These are phyloP conservation scores for Thera britannica DNA, from an alignment of 2,888 invertebrate species.

Conservation along the genomic window DNA sequence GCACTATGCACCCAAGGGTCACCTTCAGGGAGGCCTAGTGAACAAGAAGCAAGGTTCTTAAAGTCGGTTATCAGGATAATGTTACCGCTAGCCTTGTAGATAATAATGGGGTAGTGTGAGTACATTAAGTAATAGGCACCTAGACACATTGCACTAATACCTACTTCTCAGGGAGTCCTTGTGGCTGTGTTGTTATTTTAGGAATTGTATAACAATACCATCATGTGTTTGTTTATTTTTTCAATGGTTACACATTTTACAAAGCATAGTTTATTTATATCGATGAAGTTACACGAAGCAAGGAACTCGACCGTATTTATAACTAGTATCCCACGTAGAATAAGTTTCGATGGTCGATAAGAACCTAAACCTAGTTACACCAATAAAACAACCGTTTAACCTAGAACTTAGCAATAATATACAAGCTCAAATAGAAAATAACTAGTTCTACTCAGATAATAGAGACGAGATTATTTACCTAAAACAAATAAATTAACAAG, in stretches of 20 bases:
- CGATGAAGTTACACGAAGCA: background rate
- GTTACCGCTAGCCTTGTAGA: constrained; percentile 19
- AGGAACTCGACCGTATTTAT: background rate
- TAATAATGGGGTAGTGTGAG: constrained; percentile 7
- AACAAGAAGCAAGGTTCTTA: constrained; percentile 10
- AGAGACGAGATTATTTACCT: no score
- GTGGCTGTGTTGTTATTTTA: background rate
- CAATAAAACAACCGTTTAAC: background rate
- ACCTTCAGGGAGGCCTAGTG: background rate
- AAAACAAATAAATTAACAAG: no score
- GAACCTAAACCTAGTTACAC: background rate
- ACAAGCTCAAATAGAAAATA: background rate
- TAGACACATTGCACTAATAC: background rate
- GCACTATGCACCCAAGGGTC: background rate
- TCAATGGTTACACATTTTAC: background rate
- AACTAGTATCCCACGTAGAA: background rate
- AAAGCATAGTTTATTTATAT: background rate
- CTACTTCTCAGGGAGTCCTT: background rate
- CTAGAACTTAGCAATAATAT: background rate
- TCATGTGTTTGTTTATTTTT: no score
- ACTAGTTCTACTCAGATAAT: no score
- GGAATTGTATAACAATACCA: background rate
- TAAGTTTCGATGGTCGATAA: background rate
- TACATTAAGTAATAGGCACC: background rate
- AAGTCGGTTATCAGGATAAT: constrained; percentile 16